Base-by-base conservation (phyloP, 1,140 invertebrate species). In the Achroia grisella region DNA sequence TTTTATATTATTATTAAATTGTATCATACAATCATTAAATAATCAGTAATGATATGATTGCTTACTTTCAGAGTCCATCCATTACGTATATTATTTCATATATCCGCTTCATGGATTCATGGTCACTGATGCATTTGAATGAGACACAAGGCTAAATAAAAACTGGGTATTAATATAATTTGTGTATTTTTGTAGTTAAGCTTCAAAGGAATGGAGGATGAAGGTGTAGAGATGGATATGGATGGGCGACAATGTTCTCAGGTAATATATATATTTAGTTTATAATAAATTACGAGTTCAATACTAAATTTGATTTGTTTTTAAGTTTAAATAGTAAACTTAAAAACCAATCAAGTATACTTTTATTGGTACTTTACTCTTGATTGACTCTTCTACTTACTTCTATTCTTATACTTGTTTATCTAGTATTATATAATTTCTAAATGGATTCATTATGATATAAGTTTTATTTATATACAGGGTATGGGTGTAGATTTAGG, bases 201-300 rank as follows among this genome's bases (percentile, higher is more conserved):
- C 59, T 85, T 82, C 53, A 85, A 85, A 69, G 78, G 78, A 30
- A 85, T 85, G 78, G 81, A 85, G 15, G 81, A 85, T 62, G 81
- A 85, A 54, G 80, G 80, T 33, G 81, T 85, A 39, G 81, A 85
- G 51, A 72, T 85, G 75, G 81, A 85, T 30, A 82, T 85, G 78
- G 81, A 85, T 49, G 69, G 70, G 15, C 62, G 76, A 42, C 78
- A 82, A 44, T 85, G 81, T 60, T 72, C 78, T 49, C 78, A 84
- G 74, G 80, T 84, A 61, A 39, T 27, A 23, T 17, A 28, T 35
- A 35, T 28, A 11, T 41, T 37, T 23, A 23, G 2, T 23, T 3
- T 23, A 3, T 23, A 23, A 23, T 23, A 6, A 23, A 23, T 23
- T 23, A 23, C 17, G 2, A 23, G 6, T 23, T 23, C 6, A n/a